Evolutionary conservation across 2,888 invertebrate species (phyloP).

Genomic region (Tenthredo livida): DNA sequence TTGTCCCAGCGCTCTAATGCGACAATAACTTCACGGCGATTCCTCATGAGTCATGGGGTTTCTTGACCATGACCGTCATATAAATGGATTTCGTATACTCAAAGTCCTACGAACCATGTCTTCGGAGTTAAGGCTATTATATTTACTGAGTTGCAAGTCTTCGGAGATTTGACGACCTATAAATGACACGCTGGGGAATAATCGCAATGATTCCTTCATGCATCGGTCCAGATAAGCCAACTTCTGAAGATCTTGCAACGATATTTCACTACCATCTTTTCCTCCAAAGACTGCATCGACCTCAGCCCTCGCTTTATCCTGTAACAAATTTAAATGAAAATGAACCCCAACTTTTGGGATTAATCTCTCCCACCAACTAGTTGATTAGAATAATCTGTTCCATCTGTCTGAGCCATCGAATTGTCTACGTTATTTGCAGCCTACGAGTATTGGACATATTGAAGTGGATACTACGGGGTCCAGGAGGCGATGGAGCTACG

Average conservation of each 20-base stretch:
- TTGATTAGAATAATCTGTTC: no score
- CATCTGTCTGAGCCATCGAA: no score
- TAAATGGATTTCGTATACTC: no score
- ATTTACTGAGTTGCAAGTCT: constrained; percentile 75
- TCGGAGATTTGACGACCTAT: constrained; percentile 82
- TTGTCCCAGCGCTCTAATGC: no score
- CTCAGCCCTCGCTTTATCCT: constrained; percentile 65
- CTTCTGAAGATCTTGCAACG: constrained; percentile 81
- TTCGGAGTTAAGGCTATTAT: neutral
- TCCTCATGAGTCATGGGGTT: no score
- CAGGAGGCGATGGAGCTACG: no score
- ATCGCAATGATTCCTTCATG: constrained; percentile 84
- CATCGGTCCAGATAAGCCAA: constrained; percentile 86
- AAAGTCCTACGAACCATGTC: no score
- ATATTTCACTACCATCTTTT: constrained; percentile 77
- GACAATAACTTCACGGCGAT: no score
- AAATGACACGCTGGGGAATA: constrained; percentile 85
- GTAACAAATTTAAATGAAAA: neutral
- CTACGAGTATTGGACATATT: no score
- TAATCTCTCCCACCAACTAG: no score
- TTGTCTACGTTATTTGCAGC: no score
- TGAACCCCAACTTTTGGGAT: neutral
- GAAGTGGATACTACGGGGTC: no score
- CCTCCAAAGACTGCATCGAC: constrained; percentile 78
- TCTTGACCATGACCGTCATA: neutral